Evolutionary conservation across 1,140 invertebrate genomes (phyloP).

Genomic region (Ceratosolen fusciceps): DNA sequence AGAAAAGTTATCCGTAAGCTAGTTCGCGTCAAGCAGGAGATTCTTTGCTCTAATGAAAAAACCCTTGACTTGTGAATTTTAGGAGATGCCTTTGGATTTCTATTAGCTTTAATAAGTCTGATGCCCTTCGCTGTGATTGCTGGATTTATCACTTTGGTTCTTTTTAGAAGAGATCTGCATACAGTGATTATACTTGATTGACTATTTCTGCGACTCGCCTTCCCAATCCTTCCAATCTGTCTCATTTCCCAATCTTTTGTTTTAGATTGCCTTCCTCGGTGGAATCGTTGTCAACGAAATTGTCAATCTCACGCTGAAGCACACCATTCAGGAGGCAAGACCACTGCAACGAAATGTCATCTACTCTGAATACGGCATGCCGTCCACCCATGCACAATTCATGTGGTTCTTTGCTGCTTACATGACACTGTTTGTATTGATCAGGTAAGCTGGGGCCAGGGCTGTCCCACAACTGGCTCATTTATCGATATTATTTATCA

Average conservation of each 20-base stretch:
- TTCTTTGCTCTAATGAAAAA: too few species aligned
- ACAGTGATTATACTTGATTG: constrained; percentile 78
- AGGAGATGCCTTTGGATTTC: constrained; percentile 62
- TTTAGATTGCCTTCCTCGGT: constrained; percentile 88
- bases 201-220: neutral
- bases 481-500: neutral
- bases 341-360: constrained; percentile 79
- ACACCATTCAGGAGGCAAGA: constrained; percentile 84
- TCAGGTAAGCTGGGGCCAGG: constrained; percentile 77
- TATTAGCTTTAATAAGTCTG: constrained; percentile 82
- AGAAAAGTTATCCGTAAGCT: too few species aligned
- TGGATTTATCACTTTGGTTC: constrained; percentile 86
- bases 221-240: too few species aligned
- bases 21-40: too few species aligned
- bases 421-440: constrained; percentile 87
- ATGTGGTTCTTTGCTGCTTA: constrained; percentile 94
- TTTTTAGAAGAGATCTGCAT: constrained; percentile 92
- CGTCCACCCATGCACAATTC: constrained; percentile 92
- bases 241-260: constrained; percentile 52
- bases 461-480: neutral
- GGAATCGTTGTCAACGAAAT: constrained; percentile 86
- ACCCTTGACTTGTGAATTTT: constrained; percentile 42
- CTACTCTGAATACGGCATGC: constrained; percentile 94
- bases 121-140: constrained; percentile 86
- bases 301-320: constrained; percentile 86